Evolutionary conservation across 2,113 vertebrate genomes (phyloP).

Genomic region (Phasianus colchicus): DNA sequence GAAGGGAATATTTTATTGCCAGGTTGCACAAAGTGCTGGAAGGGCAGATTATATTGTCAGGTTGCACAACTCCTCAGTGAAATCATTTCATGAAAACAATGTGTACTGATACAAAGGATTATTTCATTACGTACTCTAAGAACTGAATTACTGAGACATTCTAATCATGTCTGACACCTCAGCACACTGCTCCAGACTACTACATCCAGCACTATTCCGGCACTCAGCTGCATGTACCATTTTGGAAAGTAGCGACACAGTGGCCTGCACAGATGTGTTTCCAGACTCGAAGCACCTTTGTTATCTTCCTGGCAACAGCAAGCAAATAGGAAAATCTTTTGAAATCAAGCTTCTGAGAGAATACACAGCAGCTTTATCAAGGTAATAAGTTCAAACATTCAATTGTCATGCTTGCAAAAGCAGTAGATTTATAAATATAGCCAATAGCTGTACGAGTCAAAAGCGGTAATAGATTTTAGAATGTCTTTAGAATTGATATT

Average conservation of each 20-base stretch:
- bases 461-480: not conserved
- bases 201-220: not conserved
- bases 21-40: not conserved
- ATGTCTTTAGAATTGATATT: not conserved
- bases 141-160: not conserved
- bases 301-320: not conserved
- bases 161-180: rapidly evolving
- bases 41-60: not conserved
- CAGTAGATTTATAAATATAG: not conserved
- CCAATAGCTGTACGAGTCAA: not conserved
- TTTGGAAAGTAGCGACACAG: not conserved
- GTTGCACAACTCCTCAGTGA: not conserved
- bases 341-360: not conserved
- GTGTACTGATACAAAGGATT: not conserved
- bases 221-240: rapidly evolving
- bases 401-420: not conserved
- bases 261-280: rapidly evolving
- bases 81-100: not conserved
- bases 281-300: not conserved
- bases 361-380: not conserved
- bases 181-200: not conserved
- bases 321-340: not conserved
- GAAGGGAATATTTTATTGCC: not conserved
- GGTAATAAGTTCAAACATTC: rapidly evolving
- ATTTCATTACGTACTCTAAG: not conserved